Conservation (phyloP, 2,797 vertebrate species). For the Chromis chromis region DNA sequence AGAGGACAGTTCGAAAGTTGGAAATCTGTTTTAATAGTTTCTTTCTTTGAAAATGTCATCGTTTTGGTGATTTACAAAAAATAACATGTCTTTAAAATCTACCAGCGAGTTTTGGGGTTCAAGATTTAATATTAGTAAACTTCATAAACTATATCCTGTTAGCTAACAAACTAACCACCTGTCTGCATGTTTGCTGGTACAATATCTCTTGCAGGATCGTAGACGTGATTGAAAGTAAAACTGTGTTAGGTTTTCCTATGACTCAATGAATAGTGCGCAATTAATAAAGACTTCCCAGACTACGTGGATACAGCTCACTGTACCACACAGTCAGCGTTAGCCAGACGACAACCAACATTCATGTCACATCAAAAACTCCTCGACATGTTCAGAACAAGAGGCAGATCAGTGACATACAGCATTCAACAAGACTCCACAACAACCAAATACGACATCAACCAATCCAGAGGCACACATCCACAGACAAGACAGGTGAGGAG, state of each 20-base stretch:
- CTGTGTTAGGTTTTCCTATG: not conserved
- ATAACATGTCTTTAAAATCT: too few relatives aligned
- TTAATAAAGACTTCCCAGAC: slow-evolving; percentile 66
- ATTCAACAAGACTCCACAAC: slow-evolving; percentile 82
- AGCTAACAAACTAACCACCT: not conserved
- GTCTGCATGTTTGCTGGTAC: slow-evolving; percentile 4
- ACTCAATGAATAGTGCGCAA: not conserved
- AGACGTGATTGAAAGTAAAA: slow-evolving; percentile 5
- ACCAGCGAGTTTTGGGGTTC: too few relatives aligned
- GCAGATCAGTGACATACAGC: slow-evolving; percentile 76
- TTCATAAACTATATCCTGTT: not conserved
- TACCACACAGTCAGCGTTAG: slow-evolving; percentile 44
- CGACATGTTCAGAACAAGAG: slow-evolving; percentile 69
- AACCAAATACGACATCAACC: slow-evolving; percentile 82
- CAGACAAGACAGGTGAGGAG: slow-evolving; percentile 79
- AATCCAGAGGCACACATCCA: slow-evolving; percentile 77
- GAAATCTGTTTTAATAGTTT: too few relatives aligned
- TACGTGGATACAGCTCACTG: slow-evolving; percentile 15
- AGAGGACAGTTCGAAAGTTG: too few relatives aligned
- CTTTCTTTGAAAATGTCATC: too few relatives aligned
- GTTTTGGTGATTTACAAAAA: too few relatives aligned
- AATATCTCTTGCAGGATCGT: not conserved
- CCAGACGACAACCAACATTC: slow-evolving; percentile 63
- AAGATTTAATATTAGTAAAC: too few relatives aligned
- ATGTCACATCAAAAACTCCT: slow-evolving; percentile 54